Conservation (phyloP, 2,888 invertebrate genomes). For the Ypsolopha sequella region DNA sequence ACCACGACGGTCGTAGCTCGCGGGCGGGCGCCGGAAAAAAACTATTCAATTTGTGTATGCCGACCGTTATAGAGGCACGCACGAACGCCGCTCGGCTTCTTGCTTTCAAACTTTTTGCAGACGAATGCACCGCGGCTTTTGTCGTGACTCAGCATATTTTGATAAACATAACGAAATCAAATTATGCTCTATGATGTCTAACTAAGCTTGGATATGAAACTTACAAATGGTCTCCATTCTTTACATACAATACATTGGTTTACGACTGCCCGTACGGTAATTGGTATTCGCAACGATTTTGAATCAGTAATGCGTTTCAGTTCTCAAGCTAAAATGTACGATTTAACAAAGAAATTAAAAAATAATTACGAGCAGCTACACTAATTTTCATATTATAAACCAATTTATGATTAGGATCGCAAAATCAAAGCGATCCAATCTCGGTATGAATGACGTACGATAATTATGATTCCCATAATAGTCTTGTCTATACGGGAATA, state of each 20-base stretch:
- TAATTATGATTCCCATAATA: conserved; percentile 33
- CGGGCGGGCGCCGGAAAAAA: conserved; percentile 34
- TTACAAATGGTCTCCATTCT: no score
- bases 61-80: conserved; percentile 55
- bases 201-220: no score
- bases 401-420: conserved; percentile 1
- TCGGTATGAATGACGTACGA: conserved; percentile 1
- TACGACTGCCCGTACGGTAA: no score
- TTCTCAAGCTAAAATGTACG: no score
- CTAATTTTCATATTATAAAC: neutral
- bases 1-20: conserved; percentile 32
- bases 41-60: conserved; percentile 52
- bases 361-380: neutral
- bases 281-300: no score
- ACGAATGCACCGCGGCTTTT: conserved; percentile 44
- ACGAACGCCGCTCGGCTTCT: conserved; percentile 34
- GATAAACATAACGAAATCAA: conserved; percentile 44
- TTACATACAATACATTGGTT: no score
- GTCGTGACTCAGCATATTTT: conserved; percentile 45
- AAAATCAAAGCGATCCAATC: neutral
- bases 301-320: no score
- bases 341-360: neutral
- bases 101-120: conserved; percentile 51
- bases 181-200: conserved; percentile 21
- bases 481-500: conserved; percentile 16